Conservation (phyloP, 1,140 invertebrate genomes). For the Zaprionus vittiger region DNA sequence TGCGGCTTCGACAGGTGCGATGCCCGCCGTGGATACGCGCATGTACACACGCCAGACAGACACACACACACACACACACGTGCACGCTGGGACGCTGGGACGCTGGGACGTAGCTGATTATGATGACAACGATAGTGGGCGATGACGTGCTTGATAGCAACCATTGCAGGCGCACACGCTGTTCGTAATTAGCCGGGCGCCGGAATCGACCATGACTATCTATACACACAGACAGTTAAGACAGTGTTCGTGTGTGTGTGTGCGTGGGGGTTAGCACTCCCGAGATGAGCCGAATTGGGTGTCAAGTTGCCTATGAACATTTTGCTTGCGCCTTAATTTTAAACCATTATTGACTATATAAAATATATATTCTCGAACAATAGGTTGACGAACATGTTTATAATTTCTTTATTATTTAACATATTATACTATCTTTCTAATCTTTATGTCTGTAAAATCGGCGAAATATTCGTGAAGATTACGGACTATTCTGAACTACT, state of each 20-base stretch:
- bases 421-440: no score
- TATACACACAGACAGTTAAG: background rate
- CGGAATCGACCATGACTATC: background rate
- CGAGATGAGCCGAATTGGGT: background rate
- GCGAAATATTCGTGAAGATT: no score
- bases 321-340: background rate
- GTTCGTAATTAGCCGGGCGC: conserved; percentile 20
- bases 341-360: background rate
- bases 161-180: conserved; percentile 50
- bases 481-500: no score
- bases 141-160: conserved; percentile 73
- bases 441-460: no score
- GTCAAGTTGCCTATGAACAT: background rate
- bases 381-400: no score
- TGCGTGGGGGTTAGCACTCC: background rate
- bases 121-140: conserved; percentile 56
- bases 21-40: conserved; percentile 7
- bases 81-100: background rate
- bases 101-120: conserved; percentile 9
- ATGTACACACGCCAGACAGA: conserved; percentile 3
- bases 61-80: background rate
- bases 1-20: conserved; percentile 15
- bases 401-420: background rate
- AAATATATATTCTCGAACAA: no score
- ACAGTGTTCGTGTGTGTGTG: background rate